Evolutionary conservation across 2,888 invertebrate species (phyloP).

Genomic region (Acanthosoma haemorrhoidale): DNA sequence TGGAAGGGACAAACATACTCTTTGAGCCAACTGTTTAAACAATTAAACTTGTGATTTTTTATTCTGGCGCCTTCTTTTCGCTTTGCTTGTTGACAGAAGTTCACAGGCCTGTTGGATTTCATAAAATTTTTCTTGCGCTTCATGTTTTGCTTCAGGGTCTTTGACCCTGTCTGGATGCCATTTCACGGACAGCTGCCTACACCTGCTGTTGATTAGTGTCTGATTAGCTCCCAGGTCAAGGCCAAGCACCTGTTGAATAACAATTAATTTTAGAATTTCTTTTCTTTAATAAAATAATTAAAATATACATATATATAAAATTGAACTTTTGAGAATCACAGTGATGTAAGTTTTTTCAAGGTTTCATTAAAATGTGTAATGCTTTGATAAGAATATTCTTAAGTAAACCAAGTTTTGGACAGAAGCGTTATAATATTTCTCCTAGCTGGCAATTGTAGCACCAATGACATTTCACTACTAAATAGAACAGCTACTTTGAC

Average conservation of each 20-base stretch:
- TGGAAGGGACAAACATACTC: background rate
- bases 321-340: too few relatives aligned
- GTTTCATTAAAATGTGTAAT: too few relatives aligned
- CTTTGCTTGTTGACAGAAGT: constrained; percentile 75
- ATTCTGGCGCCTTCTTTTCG: constrained; percentile 66
- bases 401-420: too few relatives aligned
- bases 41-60: constrained; percentile 50
- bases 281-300: constrained; percentile 30
- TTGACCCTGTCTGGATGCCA: constrained; percentile 90
- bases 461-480: too few relatives aligned
- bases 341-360: too few relatives aligned
- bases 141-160: constrained; percentile 59
- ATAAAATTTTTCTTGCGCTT: constrained; percentile 81
- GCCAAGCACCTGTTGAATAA: constrained; percentile 58
- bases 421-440: too few relatives aligned
- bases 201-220: constrained; percentile 75
- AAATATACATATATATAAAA: too few relatives aligned
- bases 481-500: too few relatives aligned
- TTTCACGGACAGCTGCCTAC: constrained; percentile 74
- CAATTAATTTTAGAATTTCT: too few relatives aligned
- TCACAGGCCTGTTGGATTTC: constrained; percentile 91
- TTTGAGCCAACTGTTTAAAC: background rate
- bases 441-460: too few relatives aligned
- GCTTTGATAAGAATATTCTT: too few relatives aligned
- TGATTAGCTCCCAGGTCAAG: constrained; percentile 75